phyloP scores from a whole-genome alignment of 1,140 invertebrate species.

The Araneus ventricosus region DNA sequence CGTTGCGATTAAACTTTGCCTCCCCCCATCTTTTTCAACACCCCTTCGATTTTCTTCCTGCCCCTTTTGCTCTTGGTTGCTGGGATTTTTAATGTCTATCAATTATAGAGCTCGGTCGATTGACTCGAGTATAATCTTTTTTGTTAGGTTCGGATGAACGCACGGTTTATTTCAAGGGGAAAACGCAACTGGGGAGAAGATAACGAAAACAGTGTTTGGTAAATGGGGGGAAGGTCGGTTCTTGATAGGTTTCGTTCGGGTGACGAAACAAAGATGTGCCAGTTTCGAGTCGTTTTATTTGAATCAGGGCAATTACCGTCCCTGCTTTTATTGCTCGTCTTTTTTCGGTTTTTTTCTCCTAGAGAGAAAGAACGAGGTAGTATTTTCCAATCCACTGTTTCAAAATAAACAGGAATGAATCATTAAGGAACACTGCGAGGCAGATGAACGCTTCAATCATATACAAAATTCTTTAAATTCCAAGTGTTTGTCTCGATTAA shows the following conservation, averaged over 20 bases:
- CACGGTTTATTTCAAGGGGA: slow-evolving; percentile 22
- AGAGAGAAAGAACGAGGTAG: not conserved
- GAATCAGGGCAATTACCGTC: slow-evolving; percentile 13
- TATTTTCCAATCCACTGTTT: not conserved
- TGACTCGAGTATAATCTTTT: slow-evolving; percentile 19
- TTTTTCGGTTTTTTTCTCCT: not conserved
- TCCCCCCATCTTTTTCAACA: slow-evolving; percentile 44
- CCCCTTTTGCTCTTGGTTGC: not conserved
- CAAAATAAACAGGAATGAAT: not conserved
- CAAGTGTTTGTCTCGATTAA: not conserved
- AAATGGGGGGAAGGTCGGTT: not conserved
- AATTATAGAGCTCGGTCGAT: slow-evolving; percentile 45
- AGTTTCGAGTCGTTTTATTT: not conserved
- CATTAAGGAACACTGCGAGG: not conserved
- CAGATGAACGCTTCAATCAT: not conserved
- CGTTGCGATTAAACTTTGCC: not conserved
- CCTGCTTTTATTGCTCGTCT: not conserved
- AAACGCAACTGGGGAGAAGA: not conserved
- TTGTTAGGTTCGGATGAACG: slow-evolving; percentile 13
- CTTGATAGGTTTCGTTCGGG: slow-evolving; percentile 15
- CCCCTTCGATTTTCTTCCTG: slow-evolving; percentile 26
- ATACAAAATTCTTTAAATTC: not conserved
- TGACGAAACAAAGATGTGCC: slow-evolving; percentile 36
- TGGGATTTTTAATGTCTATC: slow-evolving; percentile 56
- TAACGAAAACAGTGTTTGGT: slow-evolving; percentile 23